Percentiles rank a stretch among this genome's conserved stretches.
These are phyloP conservation scores for Acrobasis repandana DNA, from an alignment of 2,888 invertebrate species.

Conservation along the genomic window DNA sequence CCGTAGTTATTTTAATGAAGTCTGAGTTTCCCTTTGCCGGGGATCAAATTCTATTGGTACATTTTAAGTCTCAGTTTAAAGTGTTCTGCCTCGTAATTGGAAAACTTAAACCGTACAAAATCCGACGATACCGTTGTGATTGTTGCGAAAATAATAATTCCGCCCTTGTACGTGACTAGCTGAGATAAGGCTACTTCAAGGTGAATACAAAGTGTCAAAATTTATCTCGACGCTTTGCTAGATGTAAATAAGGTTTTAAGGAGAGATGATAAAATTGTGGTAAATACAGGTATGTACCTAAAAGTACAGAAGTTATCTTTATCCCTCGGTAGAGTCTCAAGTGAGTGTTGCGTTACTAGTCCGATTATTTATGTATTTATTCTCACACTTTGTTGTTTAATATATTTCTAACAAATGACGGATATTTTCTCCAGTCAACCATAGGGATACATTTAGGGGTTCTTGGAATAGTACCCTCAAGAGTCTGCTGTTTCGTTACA, in stretches of 20 bases:
- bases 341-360: too few species aligned
- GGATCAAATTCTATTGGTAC: conserved; percentile 34
- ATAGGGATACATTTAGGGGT: too few species aligned
- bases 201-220: conserved; percentile 14
- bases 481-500: too few species aligned
- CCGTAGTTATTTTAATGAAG: conserved; percentile 29
- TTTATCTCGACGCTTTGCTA: not conserved
- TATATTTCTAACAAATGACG: too few species aligned
- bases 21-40: conserved; percentile 35
- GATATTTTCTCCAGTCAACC: too few species aligned
- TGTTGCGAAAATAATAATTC: conserved; percentile 13
- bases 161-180: conserved; percentile 11
- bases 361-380: too few species aligned
- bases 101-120: conserved; percentile 39
- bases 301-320: too few species aligned
- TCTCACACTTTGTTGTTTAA: too few species aligned
- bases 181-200: conserved; percentile 16
- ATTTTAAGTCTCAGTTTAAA: conserved; percentile 39
- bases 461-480: too few species aligned
- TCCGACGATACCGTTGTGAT: conserved; percentile 26
- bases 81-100: conserved; percentile 42
- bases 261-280: too few species aligned
- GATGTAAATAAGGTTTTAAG: not conserved
- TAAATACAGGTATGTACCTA: too few species aligned
- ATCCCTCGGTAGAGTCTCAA: too few species aligned